phyloP scores from a whole-genome alignment of 2,797 vertebrate species.

The Oreonectes daqikongensis region DNA sequence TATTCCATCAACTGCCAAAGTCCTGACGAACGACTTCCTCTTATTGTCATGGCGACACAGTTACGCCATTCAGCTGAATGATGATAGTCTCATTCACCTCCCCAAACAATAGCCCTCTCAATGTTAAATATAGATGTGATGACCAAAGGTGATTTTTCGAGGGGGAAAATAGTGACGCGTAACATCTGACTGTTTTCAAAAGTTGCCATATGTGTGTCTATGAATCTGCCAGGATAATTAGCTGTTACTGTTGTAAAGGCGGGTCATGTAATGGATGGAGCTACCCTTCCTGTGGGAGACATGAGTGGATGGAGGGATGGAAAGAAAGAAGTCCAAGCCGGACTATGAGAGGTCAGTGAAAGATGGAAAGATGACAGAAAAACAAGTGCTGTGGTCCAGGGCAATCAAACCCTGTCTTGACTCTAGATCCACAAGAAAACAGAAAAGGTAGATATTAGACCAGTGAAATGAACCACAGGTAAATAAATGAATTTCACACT shows the following conservation, averaged over 20 bases:
- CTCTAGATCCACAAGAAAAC: background rate
- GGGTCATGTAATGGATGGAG: conserved; percentile 21
- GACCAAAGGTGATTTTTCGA: conserved; percentile 73
- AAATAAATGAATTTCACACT: background rate
- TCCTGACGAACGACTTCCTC: conserved; percentile 79
- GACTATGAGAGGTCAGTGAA: conserved; percentile 84
- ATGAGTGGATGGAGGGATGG: conserved; percentile 64
- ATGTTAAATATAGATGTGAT: conserved; percentile 73
- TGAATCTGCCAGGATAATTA: conserved; percentile 13
- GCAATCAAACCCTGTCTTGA: too few relatives aligned
- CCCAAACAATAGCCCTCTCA: conserved; percentile 72
- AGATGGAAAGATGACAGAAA: conserved; percentile 70
- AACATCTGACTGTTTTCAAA: conserved; percentile 56
- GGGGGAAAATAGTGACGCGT: conserved; percentile 57
- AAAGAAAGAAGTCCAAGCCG: conserved; percentile 65
- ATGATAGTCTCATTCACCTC: conserved; percentile 71
- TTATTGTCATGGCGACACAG: conserved; percentile 73
- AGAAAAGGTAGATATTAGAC: background rate
- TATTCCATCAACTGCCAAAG: conserved; percentile 57
- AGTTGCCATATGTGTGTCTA: conserved; percentile 6
- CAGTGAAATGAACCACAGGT: background rate
- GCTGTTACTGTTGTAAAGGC: conserved; percentile 51
- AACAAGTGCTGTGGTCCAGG: background rate
- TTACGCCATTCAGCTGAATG: conserved; percentile 71
- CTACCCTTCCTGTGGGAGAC: conserved; percentile 78